Evolutionary conservation across 1,140 invertebrate species (phyloP).

Genomic region (Ooceraea biroi): DNA sequence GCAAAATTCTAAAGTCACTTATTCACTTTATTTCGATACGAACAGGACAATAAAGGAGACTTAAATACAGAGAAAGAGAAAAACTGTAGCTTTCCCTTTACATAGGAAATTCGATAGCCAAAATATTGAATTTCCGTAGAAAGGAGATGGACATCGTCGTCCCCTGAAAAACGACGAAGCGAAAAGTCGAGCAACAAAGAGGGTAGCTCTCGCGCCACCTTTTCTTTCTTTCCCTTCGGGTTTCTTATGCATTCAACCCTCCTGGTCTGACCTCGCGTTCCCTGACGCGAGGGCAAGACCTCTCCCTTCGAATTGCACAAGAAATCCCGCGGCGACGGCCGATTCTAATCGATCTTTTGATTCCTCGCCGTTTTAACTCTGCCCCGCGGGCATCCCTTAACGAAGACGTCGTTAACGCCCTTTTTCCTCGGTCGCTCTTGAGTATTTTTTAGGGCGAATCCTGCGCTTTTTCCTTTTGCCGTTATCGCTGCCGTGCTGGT

Average conservation of each 20-base stretch:
- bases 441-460: slow-evolving; percentile 31
- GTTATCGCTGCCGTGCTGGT: slow-evolving; percentile 46
- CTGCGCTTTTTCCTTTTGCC: slow-evolving; percentile 15
- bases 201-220: slow-evolving; percentile 61
- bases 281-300: slow-evolving; percentile 58
- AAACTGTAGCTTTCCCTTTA: slow-evolving; percentile 30
- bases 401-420: slow-evolving; percentile 68
- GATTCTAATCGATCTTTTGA: slow-evolving; percentile 77
- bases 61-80: slow-evolving; percentile 2
- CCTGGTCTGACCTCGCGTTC: slow-evolving; percentile 24
- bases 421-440: slow-evolving; percentile 26
- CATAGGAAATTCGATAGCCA: slow-evolving; percentile 80
- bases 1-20: slow-evolving; percentile 56
- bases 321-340: slow-evolving; percentile 70
- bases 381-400: slow-evolving; percentile 76
- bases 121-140: slow-evolving; percentile 81
- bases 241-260: slow-evolving; percentile 59
- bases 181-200: slow-evolving; percentile 68
- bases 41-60: background rate
- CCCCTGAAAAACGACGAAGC: slow-evolving; percentile 56
- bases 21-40: slow-evolving; percentile 13
- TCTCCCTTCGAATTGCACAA: slow-evolving; percentile 63
- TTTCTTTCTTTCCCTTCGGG: slow-evolving; percentile 20
- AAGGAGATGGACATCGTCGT: slow-evolving; percentile 64
- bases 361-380: slow-evolving; percentile 74